A percentile compares a stretch with the other conserved stretches of the same genome.
Conservation (phyloP, 2,797 vertebrate genomes). For the Lithobates pipiens region DNA sequence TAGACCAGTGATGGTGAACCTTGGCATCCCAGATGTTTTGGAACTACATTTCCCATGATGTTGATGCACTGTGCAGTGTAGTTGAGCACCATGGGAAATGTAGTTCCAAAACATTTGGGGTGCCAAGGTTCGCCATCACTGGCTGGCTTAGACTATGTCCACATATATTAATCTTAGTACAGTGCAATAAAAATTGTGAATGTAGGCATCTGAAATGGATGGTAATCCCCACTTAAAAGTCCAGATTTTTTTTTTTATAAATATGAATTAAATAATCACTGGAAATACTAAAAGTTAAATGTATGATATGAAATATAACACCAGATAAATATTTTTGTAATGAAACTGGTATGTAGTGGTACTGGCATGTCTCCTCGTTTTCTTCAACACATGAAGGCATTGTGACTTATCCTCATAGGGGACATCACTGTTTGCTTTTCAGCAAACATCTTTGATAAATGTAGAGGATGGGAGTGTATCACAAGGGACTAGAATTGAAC, state of each 20-base stretch:
- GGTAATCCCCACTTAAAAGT: background rate
- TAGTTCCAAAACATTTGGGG: no score
- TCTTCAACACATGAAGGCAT: background rate
- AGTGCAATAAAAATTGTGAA: no score
- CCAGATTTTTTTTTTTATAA: background rate
- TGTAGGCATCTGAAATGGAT: background rate
- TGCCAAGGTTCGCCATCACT: no score
- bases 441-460: slow-evolving; percentile 51
- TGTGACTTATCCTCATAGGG: background rate
- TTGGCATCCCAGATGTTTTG: no score
- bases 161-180: no score
- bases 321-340: background rate
- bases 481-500: slow-evolving; percentile 16
- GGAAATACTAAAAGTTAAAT: background rate
- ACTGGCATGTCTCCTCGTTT: background rate
- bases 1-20: no score
- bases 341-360: background rate
- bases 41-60: no score
- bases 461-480: background rate
- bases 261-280: background rate
- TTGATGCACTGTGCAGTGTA: no score
- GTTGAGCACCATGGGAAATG: no score
- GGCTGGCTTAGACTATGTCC: no score
- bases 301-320: background rate
- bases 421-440: background rate